These are phyloP conservation scores for Coregonus clupeaformis DNA, from an alignment of 2,113 vertebrate genomes.

Conservation along the genomic window DNA sequence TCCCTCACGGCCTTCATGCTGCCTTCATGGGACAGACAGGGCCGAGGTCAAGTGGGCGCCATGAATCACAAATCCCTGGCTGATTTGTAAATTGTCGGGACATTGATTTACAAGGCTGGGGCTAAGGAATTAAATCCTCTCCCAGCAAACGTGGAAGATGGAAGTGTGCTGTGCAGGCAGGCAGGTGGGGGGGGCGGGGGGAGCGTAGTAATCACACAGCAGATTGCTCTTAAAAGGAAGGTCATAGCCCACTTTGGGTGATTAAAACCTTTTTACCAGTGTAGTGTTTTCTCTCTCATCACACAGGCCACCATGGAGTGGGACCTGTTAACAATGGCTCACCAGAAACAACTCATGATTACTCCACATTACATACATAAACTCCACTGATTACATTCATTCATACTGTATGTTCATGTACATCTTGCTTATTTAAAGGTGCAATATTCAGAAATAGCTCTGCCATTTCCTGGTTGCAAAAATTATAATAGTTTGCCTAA, in stretches of 20 bases:
- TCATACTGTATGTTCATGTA: no score
- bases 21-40: conserved; percentile 19
- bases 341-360: background rate
- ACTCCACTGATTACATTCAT: background rate
- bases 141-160: conserved; percentile 30
- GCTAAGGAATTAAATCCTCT: conserved; percentile 51
- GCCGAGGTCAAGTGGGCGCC: conserved; percentile 39
- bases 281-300: conserved; percentile 1
- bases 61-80: conserved; percentile 55
- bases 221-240: conserved; percentile 60
- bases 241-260: conserved; percentile 53
- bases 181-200: background rate
- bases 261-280: conserved; percentile 49
- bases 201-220: conserved; percentile 44
- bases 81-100: conserved; percentile 56
- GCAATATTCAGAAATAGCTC: no score
- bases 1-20: background rate
- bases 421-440: no score
- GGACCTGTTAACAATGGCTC: background rate
- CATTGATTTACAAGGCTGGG: conserved; percentile 54
- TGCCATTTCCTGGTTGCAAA: no score
- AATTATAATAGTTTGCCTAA: no score
- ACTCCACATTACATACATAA: background rate
- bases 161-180: conserved; percentile 11
- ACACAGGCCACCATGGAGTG: background rate